A percentile compares a stretch with the other conserved stretches of the same genome.
phyloP scores from a whole-genome alignment of 2,888 invertebrate species.

The Alloplasta piceator region DNA sequence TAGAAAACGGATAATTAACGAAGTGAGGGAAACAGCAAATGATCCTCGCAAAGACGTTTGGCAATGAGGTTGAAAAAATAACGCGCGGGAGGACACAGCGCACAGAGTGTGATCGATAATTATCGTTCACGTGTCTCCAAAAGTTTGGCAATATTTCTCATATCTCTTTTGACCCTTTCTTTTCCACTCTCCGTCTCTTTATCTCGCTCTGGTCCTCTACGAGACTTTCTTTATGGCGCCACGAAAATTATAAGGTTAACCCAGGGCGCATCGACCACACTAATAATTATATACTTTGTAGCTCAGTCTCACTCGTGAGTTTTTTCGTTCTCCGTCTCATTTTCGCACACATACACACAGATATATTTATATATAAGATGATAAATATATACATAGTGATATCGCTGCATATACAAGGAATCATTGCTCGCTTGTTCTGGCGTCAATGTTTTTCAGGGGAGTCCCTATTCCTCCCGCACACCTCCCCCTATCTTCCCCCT shows the following conservation, averaged over 20 bases:
- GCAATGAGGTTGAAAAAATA: not conserved
- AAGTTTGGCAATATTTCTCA: slow-evolving; percentile 46
- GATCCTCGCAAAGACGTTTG: not conserved
- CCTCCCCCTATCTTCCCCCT: not conserved
- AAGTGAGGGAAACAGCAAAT: not conserved
- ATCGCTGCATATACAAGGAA: slow-evolving; percentile 56
- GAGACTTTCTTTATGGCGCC: slow-evolving; percentile 80
- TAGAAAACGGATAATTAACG: not conserved
- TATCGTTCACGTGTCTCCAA: slow-evolving; percentile 82
- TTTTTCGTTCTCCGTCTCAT: slow-evolving; percentile 45
- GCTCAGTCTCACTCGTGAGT: slow-evolving; percentile 62
- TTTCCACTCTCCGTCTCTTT: slow-evolving; percentile 9
- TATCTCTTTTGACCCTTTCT: slow-evolving; percentile 15
- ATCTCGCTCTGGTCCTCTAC: slow-evolving; percentile 60
- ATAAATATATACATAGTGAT: not conserved
- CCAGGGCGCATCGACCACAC: slow-evolving; percentile 71
- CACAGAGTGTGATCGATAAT: slow-evolving; percentile 73
- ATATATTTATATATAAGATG: slow-evolving; percentile 19
- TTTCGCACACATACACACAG: slow-evolving; percentile 41
- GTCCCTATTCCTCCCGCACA: not conserved
- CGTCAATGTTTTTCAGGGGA: slow-evolving; percentile 78
- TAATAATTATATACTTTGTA: slow-evolving; percentile 82
- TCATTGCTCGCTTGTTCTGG: slow-evolving; percentile 76
- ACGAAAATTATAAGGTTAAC: slow-evolving; percentile 82
- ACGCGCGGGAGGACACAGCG: not conserved